Percentiles rank a stretch among this genome's conserved stretches.
phyloP scores from a whole-genome alignment of 2,113 vertebrate genomes.

The Salminus brasiliensis region DNA sequence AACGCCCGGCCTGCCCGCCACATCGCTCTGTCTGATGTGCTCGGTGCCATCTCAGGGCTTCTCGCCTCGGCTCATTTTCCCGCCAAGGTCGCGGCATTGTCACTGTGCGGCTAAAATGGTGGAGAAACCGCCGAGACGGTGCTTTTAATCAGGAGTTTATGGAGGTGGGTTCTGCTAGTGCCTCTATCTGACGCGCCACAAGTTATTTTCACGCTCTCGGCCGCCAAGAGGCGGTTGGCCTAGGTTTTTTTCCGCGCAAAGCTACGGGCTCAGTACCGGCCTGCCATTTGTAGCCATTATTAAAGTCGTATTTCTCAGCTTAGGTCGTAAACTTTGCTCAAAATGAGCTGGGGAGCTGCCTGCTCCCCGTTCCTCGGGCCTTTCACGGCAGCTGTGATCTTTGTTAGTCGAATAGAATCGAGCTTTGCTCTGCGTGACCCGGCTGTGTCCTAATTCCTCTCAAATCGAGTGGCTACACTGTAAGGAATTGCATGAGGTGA shows the following conservation, averaged over 20 bases:
- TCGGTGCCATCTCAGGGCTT: conserved; percentile 61
- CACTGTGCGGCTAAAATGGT: conserved; percentile 67
- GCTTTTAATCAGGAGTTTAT: conserved; percentile 72
- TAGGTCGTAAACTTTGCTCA: conserved; percentile 64
- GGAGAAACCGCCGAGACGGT: conserved; percentile 68
- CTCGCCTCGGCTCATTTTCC: conserved; percentile 64
- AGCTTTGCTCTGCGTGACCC: background rate
- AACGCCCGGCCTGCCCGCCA: background rate
- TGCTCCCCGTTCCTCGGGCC: conserved; percentile 2
- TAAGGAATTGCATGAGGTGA: too few species aligned
- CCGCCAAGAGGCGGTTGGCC: conserved; percentile 46
- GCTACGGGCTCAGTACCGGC: conserved; percentile 18
- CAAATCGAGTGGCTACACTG: background rate
- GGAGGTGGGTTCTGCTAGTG: conserved; percentile 68
- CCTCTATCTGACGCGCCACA: conserved; percentile 73
- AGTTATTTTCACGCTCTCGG: conserved; percentile 77
- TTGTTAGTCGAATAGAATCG: conserved; percentile 8
- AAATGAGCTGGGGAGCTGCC: conserved; percentile 62
- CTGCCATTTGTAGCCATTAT: conserved; percentile 73
- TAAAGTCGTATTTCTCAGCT: conserved; percentile 76
- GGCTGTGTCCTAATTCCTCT: conserved; percentile 10
- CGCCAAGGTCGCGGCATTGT: conserved; percentile 37
- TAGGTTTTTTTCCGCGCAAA: conserved; percentile 44
- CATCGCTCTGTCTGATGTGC: conserved; percentile 26
- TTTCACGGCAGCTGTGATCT: conserved; percentile 2